Percentiles rank a stretch among this genome's conserved stretches.
Evolutionary conservation across 2,797 vertebrate species (phyloP).

Genomic region (Alfaro cultratus): DNA sequence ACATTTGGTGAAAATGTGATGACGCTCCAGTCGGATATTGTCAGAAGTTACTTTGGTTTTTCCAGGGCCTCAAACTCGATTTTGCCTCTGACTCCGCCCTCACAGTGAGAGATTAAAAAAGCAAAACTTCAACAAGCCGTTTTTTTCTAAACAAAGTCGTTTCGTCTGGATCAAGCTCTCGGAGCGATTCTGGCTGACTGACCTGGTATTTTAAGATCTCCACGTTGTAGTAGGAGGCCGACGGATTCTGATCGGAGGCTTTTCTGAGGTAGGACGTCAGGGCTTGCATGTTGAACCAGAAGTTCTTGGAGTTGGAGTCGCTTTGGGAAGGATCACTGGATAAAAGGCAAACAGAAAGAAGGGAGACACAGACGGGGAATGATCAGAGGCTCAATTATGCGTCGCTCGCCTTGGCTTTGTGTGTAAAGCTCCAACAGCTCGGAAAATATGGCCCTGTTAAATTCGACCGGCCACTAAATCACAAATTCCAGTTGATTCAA

Average conservation of each 20-base stretch:
- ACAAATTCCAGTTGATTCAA: slow-evolving; percentile 69
- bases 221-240: slow-evolving; percentile 95
- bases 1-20: neutral
- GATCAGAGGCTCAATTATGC: slow-evolving; percentile 65
- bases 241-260: slow-evolving; percentile 92
- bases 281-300: slow-evolving; percentile 98
- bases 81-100: slow-evolving; percentile 5
- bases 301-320: slow-evolving; percentile 91
- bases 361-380: slow-evolving; percentile 23
- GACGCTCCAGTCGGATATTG: neutral
- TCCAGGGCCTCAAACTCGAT: neutral
- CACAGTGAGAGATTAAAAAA: neutral
- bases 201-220: slow-evolving; percentile 98
- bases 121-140: slow-evolving; percentile 4
- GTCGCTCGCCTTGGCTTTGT: slow-evolving; percentile 58
- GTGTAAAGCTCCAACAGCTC: slow-evolving; percentile 65
- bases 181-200: slow-evolving; percentile 19
- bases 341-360: slow-evolving; percentile 38
- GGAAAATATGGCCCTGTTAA: slow-evolving; percentile 68
- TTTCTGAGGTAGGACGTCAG: slow-evolving; percentile 97
- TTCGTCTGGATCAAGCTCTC: slow-evolving; percentile 18
- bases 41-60: neutral
- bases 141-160: slow-evolving; percentile 7
- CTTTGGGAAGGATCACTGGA: slow-evolving; percentile 93
- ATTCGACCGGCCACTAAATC: slow-evolving; percentile 70